Evolutionary conservation across 2,888 invertebrate species (phyloP).

Genomic region (Hypena proboscidalis): DNA sequence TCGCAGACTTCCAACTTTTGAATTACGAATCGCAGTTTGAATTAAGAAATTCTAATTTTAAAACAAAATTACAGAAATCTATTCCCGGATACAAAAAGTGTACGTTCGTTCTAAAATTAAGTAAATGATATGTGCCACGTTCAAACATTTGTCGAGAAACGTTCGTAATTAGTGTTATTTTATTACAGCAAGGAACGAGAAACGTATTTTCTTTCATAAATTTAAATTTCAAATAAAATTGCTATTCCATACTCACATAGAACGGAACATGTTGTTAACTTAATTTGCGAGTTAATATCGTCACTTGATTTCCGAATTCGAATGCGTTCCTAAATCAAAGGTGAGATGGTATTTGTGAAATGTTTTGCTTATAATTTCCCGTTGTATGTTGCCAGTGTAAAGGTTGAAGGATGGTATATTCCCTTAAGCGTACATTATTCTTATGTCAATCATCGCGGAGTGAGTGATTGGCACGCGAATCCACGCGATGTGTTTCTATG

Average conservation of each 20-base stretch:
- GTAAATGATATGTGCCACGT: conserved; percentile 4
- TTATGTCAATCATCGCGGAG: conserved; percentile 31
- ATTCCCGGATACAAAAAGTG: neutral
- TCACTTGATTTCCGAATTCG: conserved; percentile 14
- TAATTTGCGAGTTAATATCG: conserved; percentile 12
- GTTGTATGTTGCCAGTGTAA: conserved; percentile 8
- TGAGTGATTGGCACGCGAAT: conserved; percentile 32
- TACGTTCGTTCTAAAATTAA: neutral
- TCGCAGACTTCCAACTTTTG: conserved; percentile 2
- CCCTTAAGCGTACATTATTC: conserved; percentile 19
- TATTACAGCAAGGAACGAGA: conserved; percentile 8
- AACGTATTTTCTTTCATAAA: conserved; percentile 10
- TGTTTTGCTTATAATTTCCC: neutral
- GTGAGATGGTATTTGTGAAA: neutral
- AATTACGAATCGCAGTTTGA: neutral
- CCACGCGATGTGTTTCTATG: conserved; percentile 5
- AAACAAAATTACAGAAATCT: neutral
- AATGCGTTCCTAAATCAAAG: conserved; percentile 7
- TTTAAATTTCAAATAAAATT: conserved; percentile 9
- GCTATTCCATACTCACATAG: conserved; percentile 4
- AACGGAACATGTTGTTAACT: conserved; percentile 8
- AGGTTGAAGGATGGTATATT: conserved; percentile 7
- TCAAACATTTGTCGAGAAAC: conserved; percentile 11
- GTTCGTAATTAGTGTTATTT: conserved; percentile 16
- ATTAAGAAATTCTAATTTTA: neutral